These are phyloP conservation scores for Lutraria lutraria DNA, from an alignment of 2,888 invertebrate genomes.

Conservation along the genomic window DNA sequence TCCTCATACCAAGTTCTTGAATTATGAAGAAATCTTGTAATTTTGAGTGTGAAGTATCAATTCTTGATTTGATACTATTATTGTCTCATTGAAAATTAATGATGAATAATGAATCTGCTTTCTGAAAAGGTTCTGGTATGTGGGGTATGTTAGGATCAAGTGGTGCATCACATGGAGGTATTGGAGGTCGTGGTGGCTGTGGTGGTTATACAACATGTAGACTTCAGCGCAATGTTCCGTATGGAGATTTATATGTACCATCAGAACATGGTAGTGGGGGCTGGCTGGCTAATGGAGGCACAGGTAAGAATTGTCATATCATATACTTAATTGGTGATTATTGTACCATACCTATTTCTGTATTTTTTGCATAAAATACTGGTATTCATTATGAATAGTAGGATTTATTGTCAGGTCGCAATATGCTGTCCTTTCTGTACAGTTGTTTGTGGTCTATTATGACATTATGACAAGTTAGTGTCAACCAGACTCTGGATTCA, in stretches of 20 bases:
- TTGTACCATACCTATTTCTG: too few species aligned
- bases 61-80: neutral
- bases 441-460: too few species aligned
- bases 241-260: slow-evolving; percentile 76
- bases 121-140: slow-evolving; percentile 70
- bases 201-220: slow-evolving; percentile 75
- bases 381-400: too few species aligned
- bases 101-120: neutral
- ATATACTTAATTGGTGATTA: neutral
- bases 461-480: too few species aligned
- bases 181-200: slow-evolving; percentile 79
- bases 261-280: slow-evolving; percentile 79
- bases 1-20: too few species aligned
- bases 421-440: too few species aligned
- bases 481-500: too few species aligned
- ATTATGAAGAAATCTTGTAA: too few species aligned
- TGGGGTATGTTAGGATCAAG: slow-evolving; percentile 72
- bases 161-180: slow-evolving; percentile 79
- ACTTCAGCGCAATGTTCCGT: slow-evolving; percentile 72
- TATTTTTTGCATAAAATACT: too few species aligned
- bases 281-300: slow-evolving; percentile 70
- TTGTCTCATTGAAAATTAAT: neutral
- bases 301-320: slow-evolving; percentile 61
- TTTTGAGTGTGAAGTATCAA: too few species aligned
- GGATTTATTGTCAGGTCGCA: too few species aligned